Conservation (phyloP, 1,140 invertebrate species). For the Maconellicoccus hirsutus region DNA sequence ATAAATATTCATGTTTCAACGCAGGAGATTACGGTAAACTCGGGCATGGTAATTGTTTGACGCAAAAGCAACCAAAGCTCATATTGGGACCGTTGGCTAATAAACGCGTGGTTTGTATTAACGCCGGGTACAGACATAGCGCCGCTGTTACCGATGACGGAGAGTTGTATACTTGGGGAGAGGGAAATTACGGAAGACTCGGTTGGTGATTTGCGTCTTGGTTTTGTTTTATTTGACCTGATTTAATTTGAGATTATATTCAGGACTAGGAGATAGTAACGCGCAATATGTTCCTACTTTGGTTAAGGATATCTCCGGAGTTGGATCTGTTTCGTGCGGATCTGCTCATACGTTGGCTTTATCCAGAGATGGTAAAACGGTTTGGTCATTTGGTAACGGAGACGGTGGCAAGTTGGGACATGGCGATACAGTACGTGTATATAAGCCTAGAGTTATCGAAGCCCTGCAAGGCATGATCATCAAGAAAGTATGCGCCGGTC, state of each 20-base stretch:
- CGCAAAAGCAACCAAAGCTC: constrained; percentile 44
- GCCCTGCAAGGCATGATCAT: constrained; percentile 47
- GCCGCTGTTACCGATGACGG: constrained; percentile 45
- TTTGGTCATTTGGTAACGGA: constrained; percentile 52
- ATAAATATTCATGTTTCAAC: not conserved
- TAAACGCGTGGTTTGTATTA: constrained; percentile 41
- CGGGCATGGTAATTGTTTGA: constrained; percentile 42
- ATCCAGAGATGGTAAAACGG: constrained; percentile 47
- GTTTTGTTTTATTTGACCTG: constrained; percentile 19
- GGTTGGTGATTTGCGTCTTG: constrained; percentile 34
- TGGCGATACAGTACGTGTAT: constrained; percentile 43
- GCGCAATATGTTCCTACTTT: constrained; percentile 44
- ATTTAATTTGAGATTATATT: constrained; percentile 22
- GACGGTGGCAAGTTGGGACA: constrained; percentile 51
- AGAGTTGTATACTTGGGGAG: constrained; percentile 47
- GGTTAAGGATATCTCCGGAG: constrained; percentile 43
- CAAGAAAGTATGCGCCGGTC: constrained; percentile 45
- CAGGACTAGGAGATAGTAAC: constrained; percentile 43
- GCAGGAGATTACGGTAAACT: constrained; percentile 42
- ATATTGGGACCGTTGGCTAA: constrained; percentile 39
- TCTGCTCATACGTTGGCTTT: constrained; percentile 50
- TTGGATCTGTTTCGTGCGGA: constrained; percentile 50
- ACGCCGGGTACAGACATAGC: constrained; percentile 52
- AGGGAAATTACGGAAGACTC: constrained; percentile 50
- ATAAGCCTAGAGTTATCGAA: constrained; percentile 49